Percentiles rank a stretch among this genome's conserved stretches.
Evolutionary conservation across 2,113 vertebrate genomes (phyloP).

Genomic region (Chloroceryle aenea): DNA sequence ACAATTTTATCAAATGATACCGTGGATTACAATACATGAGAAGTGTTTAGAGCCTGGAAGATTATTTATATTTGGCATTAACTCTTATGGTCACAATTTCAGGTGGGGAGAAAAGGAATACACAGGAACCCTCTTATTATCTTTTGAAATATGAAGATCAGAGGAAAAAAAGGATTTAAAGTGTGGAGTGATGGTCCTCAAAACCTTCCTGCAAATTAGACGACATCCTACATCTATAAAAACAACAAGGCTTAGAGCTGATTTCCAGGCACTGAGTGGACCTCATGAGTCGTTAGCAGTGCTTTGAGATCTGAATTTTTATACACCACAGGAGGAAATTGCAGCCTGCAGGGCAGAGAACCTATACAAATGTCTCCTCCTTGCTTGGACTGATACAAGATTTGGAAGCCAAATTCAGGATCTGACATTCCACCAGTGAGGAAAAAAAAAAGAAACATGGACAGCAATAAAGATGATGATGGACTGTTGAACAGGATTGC

Average conservation of each 20-base stretch:
- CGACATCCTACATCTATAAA: conserved; percentile 47
- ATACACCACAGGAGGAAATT: neutral
- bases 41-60: conserved; percentile 68
- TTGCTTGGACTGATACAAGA: neutral
- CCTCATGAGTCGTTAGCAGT: neutral
- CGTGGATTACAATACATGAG: conserved; percentile 67
- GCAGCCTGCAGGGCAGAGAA: neutral
- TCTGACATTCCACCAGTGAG: neutral
- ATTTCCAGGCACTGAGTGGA: conserved; percentile 5
- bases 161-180: conserved; percentile 65
- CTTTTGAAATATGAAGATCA: conserved; percentile 78
- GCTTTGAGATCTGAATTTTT: conserved; percentile 10
- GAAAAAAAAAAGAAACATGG: conserved; percentile 47
- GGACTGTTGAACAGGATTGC: conserved; percentile 55
- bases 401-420: neutral
- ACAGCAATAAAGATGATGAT: neutral
- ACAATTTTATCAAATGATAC: conserved; percentile 70
- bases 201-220: conserved; percentile 33
- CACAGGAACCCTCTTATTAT: conserved; percentile 68
- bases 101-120: conserved; percentile 48
- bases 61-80: conserved; percentile 69
- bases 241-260: conserved; percentile 3
- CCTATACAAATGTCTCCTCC: conserved; percentile 4
- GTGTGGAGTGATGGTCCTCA: conserved; percentile 42
- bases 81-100: conserved; percentile 64